A percentile compares a stretch with the other conserved stretches of the same genome.
These are phyloP conservation scores for Microctonus hyperodae DNA, from an alignment of 2,888 invertebrate genomes.

Conservation along the genomic window DNA sequence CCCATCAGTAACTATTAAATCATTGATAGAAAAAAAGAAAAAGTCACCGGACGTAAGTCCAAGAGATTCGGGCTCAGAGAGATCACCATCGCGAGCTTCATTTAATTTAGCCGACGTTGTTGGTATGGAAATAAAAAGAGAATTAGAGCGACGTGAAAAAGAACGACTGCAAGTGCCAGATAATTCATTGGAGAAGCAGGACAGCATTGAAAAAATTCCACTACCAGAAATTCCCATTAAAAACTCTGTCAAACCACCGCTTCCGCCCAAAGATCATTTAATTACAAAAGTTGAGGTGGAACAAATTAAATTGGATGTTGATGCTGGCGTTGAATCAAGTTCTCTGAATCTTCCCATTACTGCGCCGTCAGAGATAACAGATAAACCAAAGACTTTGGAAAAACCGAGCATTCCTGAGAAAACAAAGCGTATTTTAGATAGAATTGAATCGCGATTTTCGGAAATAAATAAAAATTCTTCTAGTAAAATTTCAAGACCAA, in stretches of 20 bases:
- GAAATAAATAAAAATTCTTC: conserved; percentile 53
- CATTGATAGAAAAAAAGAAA: conserved; percentile 52
- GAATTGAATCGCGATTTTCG: conserved; percentile 57
- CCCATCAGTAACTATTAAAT: conserved; percentile 52
- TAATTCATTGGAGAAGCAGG: conserved; percentile 56
- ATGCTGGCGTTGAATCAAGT: conserved; percentile 20
- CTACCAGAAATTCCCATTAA: conserved; percentile 56
- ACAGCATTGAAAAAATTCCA: conserved; percentile 60
- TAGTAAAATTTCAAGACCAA: conserved; percentile 52
- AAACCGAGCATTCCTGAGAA: conserved; percentile 61
- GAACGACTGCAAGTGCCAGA: conserved; percentile 53
- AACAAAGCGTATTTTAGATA: conserved; percentile 59
- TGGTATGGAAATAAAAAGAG: conserved; percentile 55
- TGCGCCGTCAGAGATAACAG: conserved; percentile 26
- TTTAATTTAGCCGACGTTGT: conserved; percentile 56
- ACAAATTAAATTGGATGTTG: conserved; percentile 12
- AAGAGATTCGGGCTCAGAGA: conserved; percentile 39
- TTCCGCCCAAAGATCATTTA: conserved; percentile 38
- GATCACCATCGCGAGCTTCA: conserved; percentile 43
- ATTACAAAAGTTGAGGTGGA: conserved; percentile 14
- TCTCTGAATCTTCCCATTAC: conserved; percentile 21
- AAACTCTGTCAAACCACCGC: conserved; percentile 31
- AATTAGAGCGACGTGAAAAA: conserved; percentile 50
- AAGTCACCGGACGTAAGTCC: conserved; percentile 48
- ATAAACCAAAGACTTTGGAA: conserved; percentile 48